Evolutionary conservation across 2,888 invertebrate species (phyloP).

Genomic region (Torymus auratus): DNA sequence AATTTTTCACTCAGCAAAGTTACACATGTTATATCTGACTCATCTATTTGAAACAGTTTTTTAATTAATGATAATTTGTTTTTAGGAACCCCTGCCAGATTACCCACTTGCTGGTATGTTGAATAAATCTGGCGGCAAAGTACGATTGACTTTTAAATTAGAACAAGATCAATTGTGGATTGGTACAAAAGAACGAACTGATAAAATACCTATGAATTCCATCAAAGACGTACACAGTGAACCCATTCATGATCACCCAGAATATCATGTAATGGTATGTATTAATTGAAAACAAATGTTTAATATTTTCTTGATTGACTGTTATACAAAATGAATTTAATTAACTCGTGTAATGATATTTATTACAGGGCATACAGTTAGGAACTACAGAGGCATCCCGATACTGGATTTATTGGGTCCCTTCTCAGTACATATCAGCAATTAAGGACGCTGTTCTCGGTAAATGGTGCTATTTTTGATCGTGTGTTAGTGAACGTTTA

Average conservation of each 20-base stretch:
- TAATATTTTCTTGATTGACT: too few species aligned
- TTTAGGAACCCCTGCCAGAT: conserved; percentile 87
- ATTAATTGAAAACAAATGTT: neutral
- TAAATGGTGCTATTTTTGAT: conserved; percentile 89
- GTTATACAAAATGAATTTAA: too few species aligned
- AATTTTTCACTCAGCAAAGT: neutral
- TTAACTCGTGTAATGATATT: neutral
- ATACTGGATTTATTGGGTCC: conserved; percentile 97
- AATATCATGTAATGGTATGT: conserved; percentile 93
- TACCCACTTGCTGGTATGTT: conserved; percentile 92
- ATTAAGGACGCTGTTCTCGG: conserved; percentile 94
- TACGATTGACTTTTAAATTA: conserved; percentile 93
- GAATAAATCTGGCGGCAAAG: conserved; percentile 93
- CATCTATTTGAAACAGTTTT: neutral
- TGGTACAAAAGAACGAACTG: conserved; percentile 94
- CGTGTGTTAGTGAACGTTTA: conserved; percentile 59
- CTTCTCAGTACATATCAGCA: conserved; percentile 92
- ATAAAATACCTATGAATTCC: conserved; percentile 93
- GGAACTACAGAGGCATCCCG: conserved; percentile 94
- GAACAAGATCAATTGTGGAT: conserved; percentile 94
- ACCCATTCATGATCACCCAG: conserved; percentile 91
- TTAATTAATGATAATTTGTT: conserved; percentile 47
- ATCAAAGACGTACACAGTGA: conserved; percentile 89
- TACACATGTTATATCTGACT: neutral
- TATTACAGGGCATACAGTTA: conserved; percentile 87